Conservation (phyloP, 53 echinoderm and acorn worm species). For the Hippasteria phrygiana region DNA sequence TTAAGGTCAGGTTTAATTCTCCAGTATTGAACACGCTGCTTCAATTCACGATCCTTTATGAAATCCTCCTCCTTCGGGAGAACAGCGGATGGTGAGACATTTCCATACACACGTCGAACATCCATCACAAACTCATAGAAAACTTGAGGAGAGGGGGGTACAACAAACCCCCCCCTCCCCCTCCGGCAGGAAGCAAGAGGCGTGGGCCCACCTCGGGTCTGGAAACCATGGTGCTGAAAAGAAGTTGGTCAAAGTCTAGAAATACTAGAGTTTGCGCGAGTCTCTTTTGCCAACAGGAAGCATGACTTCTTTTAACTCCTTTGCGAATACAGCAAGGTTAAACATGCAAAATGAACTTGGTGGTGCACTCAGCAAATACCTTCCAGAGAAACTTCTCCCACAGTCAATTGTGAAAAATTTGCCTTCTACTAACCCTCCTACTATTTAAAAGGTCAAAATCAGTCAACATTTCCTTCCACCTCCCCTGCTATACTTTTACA, state of each 20-base stretch:
- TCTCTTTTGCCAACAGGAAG: constrained; percentile 17
- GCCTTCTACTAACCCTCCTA: no score
- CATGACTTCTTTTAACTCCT: background rate
- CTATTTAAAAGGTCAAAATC: background rate
- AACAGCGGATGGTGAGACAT: constrained; percentile 64
- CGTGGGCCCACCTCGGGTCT: constrained; percentile 49
- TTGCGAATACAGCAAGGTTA: background rate
- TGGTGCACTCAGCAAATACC: background rate
- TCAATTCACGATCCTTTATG: constrained; percentile 20
- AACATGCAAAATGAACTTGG: background rate
- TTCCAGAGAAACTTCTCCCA: no score
- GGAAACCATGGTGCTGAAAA: background rate
- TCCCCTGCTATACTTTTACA: no score
- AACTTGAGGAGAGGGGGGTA: background rate
- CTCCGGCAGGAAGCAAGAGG: constrained; percentile 50
- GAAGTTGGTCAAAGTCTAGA: constrained; percentile 27
- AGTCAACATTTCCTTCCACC: no score
- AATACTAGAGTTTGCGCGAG: background rate
- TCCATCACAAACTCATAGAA: constrained; percentile 33
- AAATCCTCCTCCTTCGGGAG: constrained; percentile 31
- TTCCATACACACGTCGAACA: constrained; percentile 40
- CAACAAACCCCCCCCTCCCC: background rate
- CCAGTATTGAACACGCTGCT: constrained; percentile 37
- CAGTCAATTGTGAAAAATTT: no score
- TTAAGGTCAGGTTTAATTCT: constrained; percentile 31